phyloP scores from a whole-genome alignment of 2,113 vertebrate species.

The Mystacornis crossleyi region DNA sequence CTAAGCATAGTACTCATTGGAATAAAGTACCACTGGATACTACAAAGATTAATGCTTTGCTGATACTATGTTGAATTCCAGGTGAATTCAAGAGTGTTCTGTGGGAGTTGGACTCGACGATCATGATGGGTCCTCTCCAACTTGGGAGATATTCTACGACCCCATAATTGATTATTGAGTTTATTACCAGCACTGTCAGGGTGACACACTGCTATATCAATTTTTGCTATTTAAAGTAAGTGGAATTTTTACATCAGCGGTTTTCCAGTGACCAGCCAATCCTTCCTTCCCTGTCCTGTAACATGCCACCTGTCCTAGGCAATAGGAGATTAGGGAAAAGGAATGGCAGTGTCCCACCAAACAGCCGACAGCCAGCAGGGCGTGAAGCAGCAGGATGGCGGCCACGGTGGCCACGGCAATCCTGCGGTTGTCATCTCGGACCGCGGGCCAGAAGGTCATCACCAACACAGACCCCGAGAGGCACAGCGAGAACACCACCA shows the following conservation, averaged over 20 bases:
- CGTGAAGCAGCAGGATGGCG: constrained; percentile 82
- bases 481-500: constrained; percentile 84
- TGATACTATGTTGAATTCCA: not conserved
- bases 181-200: not conserved
- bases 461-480: constrained; percentile 91
- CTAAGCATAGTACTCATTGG: not conserved
- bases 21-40: not conserved
- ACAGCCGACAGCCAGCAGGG: constrained; percentile 89
- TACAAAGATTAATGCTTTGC: not conserved
- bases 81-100: not conserved
- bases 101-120: not conserved
- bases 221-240: not conserved
- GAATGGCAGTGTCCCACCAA: constrained; percentile 78
- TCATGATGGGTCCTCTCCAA: not conserved
- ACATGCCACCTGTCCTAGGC: not conserved
- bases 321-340: not conserved
- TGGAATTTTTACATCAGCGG: not conserved
- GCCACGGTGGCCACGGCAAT: constrained; percentile 79
- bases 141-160: not conserved
- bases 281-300: not conserved
- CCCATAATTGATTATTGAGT: not conserved
- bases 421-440: constrained; percentile 88
- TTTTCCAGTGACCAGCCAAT: not conserved
- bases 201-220: not conserved
- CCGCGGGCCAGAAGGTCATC: constrained; percentile 94